Base-by-base conservation (phyloP, 2,797 vertebrate species). In the Delichon dasypus region DNA sequence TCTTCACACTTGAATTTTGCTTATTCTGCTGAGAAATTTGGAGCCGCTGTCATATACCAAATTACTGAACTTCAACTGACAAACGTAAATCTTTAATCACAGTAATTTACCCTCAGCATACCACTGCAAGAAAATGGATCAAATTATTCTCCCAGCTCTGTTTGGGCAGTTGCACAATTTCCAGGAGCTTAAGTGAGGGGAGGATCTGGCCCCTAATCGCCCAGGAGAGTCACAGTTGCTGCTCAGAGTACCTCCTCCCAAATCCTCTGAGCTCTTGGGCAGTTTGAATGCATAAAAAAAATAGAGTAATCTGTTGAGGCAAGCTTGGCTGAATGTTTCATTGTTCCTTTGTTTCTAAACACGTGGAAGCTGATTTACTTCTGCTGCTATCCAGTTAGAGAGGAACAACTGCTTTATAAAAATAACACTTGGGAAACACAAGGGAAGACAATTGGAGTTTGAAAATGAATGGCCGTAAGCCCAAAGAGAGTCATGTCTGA, bases 291-390 rank as follows among this genome's bases (percentile, higher is more conserved):
- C 72, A 77, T 32, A n/a, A 67, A 29, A 81, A 54, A 36, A 61
- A 25, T n/a, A 42, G 25, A 36, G 18, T 74, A 12, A 67, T 86
- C 73, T 74, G 61, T 85, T 75, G n/a, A 84, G 86, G 72, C 73
- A 92, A 62, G 57, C 62, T 78, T 60, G 71, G 53, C 47, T 95
- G 79, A 95, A 93, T 90, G 86, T 86, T 88, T 83, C 83, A 82
- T 92, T 95, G 91, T 95, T 93, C 76, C 36, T 94, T 93, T 90
- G 70, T 77, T 92, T 84, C 76, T 88, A 61, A 91, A 84, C 50
- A 77, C 0, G 0, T 83, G 51, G 86, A 94, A 94, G 45, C 66
- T 72, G 83, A 83, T 92, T 92, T 93, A 87, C 51, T 85, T 91
- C 42, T 90, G 30, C 45, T 68, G 26, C 64, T 6, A 1, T 66